Evolutionary conservation across 2,888 invertebrate genomes (phyloP).

Genomic region (Abrostola tripartita): DNA sequence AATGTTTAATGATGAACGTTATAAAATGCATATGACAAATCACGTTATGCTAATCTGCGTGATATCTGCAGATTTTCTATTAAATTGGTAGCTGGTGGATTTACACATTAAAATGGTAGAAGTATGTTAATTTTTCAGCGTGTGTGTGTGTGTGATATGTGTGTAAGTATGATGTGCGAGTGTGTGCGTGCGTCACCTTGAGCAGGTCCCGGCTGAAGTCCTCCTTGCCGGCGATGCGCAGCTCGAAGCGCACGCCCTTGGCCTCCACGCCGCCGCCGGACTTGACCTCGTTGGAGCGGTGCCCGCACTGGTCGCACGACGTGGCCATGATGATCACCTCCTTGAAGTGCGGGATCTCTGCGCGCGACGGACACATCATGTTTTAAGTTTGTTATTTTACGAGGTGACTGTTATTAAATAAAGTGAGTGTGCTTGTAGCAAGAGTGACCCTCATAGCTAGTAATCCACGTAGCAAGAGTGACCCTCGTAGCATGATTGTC

Average conservation of each 20-base stretch:
- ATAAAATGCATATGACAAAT: too few species aligned
- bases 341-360: constrained; percentile 97
- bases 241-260: constrained; percentile 92
- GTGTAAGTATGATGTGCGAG: too few species aligned
- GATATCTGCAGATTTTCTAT: too few species aligned
- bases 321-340: constrained; percentile 99
- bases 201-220: constrained; percentile 98
- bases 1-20: too few species aligned
- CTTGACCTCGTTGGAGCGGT: constrained; percentile 97
- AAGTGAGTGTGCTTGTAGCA: too few species aligned
- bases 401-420: too few species aligned
- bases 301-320: constrained; percentile 96
- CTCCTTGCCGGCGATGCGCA: constrained; percentile 90
- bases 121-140: background rate
- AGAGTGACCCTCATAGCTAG: too few species aligned
- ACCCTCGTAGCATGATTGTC: too few species aligned
- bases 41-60: too few species aligned
- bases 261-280: constrained; percentile 96
- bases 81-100: too few species aligned
- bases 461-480: too few species aligned
- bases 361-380: constrained; percentile 15
- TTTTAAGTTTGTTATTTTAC: too few species aligned
- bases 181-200: constrained; percentile 88
- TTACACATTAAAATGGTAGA: background rate
- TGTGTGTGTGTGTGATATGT: background rate